Conservation (phyloP, 2,797 vertebrate species). For the Eptatretus atami region DNA sequence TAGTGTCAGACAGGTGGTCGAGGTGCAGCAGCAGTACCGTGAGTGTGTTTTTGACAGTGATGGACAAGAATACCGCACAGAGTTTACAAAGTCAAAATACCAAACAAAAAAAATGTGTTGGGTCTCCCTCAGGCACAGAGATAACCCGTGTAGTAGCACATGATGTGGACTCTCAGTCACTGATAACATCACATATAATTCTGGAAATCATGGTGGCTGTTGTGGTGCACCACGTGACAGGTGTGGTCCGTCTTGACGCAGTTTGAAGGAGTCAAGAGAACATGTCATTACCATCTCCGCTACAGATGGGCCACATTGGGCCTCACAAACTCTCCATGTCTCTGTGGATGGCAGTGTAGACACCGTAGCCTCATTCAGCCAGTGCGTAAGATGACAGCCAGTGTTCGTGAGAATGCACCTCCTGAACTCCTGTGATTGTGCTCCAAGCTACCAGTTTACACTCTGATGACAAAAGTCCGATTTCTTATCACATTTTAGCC, state of each 20-base stretch:
- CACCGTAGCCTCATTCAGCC: slow-evolving; percentile 56
- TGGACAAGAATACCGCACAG: slow-evolving; percentile 55
- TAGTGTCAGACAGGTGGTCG: slow-evolving; percentile 50
- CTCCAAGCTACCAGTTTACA: slow-evolving; percentile 52
- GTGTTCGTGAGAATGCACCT: slow-evolving; percentile 59
- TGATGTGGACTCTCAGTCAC: slow-evolving; percentile 43
- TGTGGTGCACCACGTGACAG: slow-evolving; percentile 39
- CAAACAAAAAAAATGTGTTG: slow-evolving; percentile 34
- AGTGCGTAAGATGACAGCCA: slow-evolving; percentile 30
- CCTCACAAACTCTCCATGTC: slow-evolving; percentile 32
- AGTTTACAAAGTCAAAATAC: slow-evolving; percentile 40
- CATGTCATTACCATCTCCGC: slow-evolving; percentile 50
- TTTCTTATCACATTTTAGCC: slow-evolving; percentile 38
- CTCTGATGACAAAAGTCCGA: slow-evolving; percentile 36
- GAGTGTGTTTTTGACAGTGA: slow-evolving; percentile 30
- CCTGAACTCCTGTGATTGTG: slow-evolving; percentile 46
- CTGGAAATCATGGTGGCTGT: slow-evolving; percentile 44
- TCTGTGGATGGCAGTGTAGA: slow-evolving; percentile 82
- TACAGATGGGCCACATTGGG: slow-evolving; percentile 20
- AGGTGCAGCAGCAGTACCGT: slow-evolving; percentile 45
- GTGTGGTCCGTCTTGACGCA: slow-evolving; percentile 27
- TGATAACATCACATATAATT: slow-evolving; percentile 29
- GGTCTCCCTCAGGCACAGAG: slow-evolving; percentile 32
- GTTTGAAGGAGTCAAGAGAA: slow-evolving; percentile 15
- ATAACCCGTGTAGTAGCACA: slow-evolving; percentile 44